A percentile compares a stretch with the other conserved stretches of the same genome.
Conservation (phyloP, 2,113 vertebrate species). For the Melanerpes formicivorus region DNA sequence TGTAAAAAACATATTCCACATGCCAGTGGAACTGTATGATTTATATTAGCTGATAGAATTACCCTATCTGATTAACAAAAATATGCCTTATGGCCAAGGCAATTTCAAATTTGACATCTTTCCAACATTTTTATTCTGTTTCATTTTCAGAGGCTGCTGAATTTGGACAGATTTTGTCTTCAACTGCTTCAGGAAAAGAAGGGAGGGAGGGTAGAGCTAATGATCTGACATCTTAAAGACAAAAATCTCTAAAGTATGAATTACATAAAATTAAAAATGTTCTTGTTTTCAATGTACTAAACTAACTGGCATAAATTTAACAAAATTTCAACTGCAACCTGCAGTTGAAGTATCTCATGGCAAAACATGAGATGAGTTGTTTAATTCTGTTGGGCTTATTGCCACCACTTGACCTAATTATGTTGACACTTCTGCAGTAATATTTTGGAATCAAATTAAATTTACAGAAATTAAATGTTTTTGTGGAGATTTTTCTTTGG, state of each 20-base stretch:
- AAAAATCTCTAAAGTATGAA: neutral
- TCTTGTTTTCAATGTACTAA: neutral
- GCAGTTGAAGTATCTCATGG: neutral
- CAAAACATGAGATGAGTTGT: neutral
- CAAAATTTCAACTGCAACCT: neutral
- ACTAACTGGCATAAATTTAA: neutral
- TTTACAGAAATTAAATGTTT: neutral
- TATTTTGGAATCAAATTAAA: neutral
- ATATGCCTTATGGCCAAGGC: neutral
- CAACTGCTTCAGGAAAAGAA: neutral
- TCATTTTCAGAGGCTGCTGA: neutral
- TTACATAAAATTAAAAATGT: neutral
- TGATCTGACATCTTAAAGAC: neutral
- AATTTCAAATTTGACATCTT: neutral
- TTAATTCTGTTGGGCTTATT: constrained; percentile 32
- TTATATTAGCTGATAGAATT: neutral
- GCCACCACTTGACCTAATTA: constrained; percentile 5
- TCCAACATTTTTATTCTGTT: neutral
- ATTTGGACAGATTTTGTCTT: neutral
- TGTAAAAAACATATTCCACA: neutral
- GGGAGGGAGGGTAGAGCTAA: neutral
- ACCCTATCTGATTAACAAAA: neutral
- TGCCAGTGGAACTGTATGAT: neutral
- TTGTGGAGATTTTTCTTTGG: too few species aligned
- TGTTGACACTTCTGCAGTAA: neutral